These are phyloP conservation scores for Cherax quadricarinatus DNA, from an alignment of 1,140 invertebrate genomes.

Conservation along the genomic window DNA sequence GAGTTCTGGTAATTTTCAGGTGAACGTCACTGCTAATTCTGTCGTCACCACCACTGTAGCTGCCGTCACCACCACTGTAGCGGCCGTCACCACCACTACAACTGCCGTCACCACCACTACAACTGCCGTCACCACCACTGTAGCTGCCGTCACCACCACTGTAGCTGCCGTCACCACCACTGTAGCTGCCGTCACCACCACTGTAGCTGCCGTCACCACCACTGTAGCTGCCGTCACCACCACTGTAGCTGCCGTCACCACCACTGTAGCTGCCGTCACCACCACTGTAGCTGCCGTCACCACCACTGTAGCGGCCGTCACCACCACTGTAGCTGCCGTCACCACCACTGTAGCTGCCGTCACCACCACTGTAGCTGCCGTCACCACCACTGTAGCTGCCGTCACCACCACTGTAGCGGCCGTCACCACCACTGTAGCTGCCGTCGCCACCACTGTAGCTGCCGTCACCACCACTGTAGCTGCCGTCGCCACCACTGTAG, in stretches of 20 bases:
- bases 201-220: not conserved
- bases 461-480: no score
- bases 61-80: no score
- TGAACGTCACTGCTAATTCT: no score
- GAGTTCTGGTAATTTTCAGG: no score
- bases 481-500: no score
- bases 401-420: not conserved
- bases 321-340: not conserved
- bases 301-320: not conserved
- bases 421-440: not conserved
- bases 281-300: not conserved
- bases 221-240: not conserved
- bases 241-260: not conserved
- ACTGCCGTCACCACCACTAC: not conserved
- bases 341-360: not conserved
- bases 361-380: not conserved
- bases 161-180: not conserved
- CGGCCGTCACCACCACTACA: no score
- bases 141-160: not conserved
- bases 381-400: not conserved
- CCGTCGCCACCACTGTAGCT: not conserved
- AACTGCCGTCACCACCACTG: not conserved
- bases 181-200: not conserved
- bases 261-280: not conserved
- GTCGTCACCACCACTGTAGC: no score